phyloP scores from a whole-genome alignment of 2,113 vertebrate species.

The Ciconia stormi region DNA sequence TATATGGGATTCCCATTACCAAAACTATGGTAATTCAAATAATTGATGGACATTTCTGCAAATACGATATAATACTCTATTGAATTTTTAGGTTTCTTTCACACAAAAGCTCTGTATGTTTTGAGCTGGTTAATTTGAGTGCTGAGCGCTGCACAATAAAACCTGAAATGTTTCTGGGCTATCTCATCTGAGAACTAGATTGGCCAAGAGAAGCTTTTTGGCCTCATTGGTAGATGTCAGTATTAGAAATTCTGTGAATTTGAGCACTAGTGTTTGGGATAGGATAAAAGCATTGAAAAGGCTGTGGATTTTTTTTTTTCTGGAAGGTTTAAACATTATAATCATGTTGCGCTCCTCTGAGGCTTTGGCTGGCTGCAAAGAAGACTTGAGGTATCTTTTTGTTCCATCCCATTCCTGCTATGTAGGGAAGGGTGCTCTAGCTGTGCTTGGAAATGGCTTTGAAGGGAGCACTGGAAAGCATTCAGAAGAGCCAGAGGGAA shows the following conservation, averaged over 20 bases:
- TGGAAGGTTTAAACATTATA: background rate
- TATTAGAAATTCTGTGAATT: background rate
- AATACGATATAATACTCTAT: background rate
- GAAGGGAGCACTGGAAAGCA: background rate
- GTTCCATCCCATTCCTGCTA: background rate
- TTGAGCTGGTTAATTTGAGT: background rate
- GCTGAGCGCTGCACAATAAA: background rate
- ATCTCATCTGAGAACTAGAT: background rate
- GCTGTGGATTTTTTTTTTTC: background rate
- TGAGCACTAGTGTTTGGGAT: background rate
- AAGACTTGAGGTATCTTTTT: background rate
- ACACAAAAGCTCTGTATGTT: background rate
- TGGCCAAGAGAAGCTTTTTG: background rate
- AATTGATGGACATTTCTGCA: background rate
- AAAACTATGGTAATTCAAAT: background rate
- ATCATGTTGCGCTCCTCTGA: background rate
- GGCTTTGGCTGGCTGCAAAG: background rate
- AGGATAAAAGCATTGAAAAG: background rate
- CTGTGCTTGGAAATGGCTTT: background rate
- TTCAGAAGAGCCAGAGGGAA: background rate
- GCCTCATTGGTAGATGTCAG: background rate
- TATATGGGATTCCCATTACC: background rate
- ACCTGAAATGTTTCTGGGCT: background rate
- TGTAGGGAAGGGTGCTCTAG: background rate
- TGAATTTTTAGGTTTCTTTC: background rate